Evolutionary conservation across 2,888 invertebrate genomes (phyloP).

Genomic region (Calameuta pallipes): DNA sequence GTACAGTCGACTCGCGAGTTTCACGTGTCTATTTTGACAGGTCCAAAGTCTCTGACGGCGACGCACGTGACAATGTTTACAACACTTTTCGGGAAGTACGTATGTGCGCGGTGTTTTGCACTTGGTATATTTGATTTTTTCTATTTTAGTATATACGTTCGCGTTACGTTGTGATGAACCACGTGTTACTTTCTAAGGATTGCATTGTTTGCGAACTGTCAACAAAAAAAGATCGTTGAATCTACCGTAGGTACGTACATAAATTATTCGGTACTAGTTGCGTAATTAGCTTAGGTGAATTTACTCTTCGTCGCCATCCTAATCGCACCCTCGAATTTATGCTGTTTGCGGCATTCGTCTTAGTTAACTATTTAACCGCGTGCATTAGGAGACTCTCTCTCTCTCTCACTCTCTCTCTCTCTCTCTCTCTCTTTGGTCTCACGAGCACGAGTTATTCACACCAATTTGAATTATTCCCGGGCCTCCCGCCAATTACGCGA

Average conservation of each 20-base stretch:
- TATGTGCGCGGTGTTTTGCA: conserved; percentile 14
- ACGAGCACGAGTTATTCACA: neutral
- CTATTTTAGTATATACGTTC: too few species aligned
- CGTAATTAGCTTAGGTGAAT: neutral
- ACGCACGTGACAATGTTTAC: too few species aligned
- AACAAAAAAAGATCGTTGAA: too few species aligned
- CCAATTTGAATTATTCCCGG: neutral
- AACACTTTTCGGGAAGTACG: conserved; percentile 10
- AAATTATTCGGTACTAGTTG: neutral
- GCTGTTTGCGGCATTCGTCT: neutral
- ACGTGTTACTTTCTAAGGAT: too few species aligned
- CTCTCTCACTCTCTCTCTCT: too few species aligned
- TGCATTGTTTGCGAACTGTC: neutral
- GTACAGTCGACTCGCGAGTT: neutral
- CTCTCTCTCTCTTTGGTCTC: neutral
- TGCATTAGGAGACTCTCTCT: neutral
- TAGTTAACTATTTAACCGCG: neutral
- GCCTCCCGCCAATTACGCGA: neutral
- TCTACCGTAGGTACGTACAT: neutral
- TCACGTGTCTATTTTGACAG: too few species aligned
- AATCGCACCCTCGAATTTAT: neutral
- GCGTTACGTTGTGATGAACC: too few species aligned
- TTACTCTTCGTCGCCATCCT: neutral
- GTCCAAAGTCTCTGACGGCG: too few species aligned
- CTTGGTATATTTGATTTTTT: too few species aligned